phyloP scores from a whole-genome alignment of 2,888 invertebrate species.

The Leptodirus hochenwartii region DNA sequence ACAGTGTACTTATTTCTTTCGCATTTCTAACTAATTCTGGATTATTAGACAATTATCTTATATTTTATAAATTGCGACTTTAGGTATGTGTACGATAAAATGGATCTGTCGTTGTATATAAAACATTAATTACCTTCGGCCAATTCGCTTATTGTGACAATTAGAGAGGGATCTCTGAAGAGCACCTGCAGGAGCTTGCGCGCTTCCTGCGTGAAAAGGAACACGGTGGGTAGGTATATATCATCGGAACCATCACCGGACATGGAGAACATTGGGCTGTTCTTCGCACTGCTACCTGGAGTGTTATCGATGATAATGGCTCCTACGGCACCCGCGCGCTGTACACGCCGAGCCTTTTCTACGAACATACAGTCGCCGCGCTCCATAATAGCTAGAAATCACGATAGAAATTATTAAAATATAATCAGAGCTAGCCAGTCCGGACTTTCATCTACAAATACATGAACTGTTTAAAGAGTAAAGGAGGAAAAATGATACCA shows the following conservation, averaged over 20 bases:
- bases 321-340: slow-evolving; percentile 65
- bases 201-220: slow-evolving; percentile 68
- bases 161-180: slow-evolving; percentile 32
- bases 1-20: too few relatives aligned
- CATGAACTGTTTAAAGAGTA: too few relatives aligned
- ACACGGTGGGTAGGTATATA: slow-evolving; percentile 78
- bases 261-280: slow-evolving; percentile 86
- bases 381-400: slow-evolving; percentile 72
- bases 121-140: too few relatives aligned
- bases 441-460: too few relatives aligned
- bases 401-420: too few relatives aligned
- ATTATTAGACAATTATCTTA: too few relatives aligned
- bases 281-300: slow-evolving; percentile 51
- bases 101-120: too few relatives aligned
- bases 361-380: slow-evolving; percentile 92
- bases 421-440: too few relatives aligned
- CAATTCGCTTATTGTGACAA: slow-evolving; percentile 34
- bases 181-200: slow-evolving; percentile 42
- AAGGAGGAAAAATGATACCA: too few relatives aligned
- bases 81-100: too few relatives aligned
- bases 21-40: too few relatives aligned
- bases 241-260: slow-evolving; percentile 82
- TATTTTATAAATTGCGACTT: too few relatives aligned
- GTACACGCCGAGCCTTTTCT: slow-evolving; percentile 74
- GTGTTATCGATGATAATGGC: slow-evolving; percentile 78